Evolutionary conservation across 2,888 invertebrate genomes (phyloP).

Genomic region (Scotopteryx bipunctaria): DNA sequence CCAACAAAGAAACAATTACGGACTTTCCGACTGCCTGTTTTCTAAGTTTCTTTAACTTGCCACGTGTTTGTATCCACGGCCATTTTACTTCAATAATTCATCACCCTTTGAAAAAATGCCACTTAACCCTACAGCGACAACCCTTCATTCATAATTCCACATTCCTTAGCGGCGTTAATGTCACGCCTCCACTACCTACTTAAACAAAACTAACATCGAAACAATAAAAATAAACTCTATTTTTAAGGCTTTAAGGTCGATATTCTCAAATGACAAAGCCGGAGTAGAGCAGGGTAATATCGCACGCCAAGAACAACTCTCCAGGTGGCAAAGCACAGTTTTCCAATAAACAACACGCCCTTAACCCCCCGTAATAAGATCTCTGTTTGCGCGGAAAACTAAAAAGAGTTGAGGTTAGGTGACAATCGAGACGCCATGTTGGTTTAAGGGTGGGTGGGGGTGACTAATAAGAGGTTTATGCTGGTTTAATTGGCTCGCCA

Average conservation of each 20-base stretch:
- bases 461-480: constrained; percentile 77
- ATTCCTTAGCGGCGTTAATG: constrained; percentile 76
- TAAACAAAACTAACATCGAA: constrained; percentile 63
- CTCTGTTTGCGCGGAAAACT: constrained; percentile 30
- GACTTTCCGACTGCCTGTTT: background rate
- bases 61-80: constrained; percentile 42
- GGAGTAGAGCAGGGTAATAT: constrained; percentile 64
- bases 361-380: constrained; percentile 45
- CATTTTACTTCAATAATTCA: constrained; percentile 72
- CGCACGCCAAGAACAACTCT: constrained; percentile 73
- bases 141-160: constrained; percentile 78
- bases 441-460: constrained; percentile 71
- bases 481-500: constrained; percentile 75
- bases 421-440: constrained; percentile 81
- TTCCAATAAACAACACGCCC: constrained; percentile 32
- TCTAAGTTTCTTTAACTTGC: background rate
- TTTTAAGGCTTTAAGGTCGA: constrained; percentile 15
- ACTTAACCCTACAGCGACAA: constrained; percentile 71
- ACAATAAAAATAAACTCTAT: constrained; percentile 42
- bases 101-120: constrained; percentile 61
- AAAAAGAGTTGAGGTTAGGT: constrained; percentile 62
- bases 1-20: too few species aligned
- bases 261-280: constrained; percentile 27
- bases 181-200: constrained; percentile 76
- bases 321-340: constrained; percentile 57